Percentiles rank a stretch among this genome's conserved stretches.
These are phyloP conservation scores for Temnothorax unifasciatus DNA, from an alignment of 2,888 invertebrate species.

Conservation along the genomic window DNA sequence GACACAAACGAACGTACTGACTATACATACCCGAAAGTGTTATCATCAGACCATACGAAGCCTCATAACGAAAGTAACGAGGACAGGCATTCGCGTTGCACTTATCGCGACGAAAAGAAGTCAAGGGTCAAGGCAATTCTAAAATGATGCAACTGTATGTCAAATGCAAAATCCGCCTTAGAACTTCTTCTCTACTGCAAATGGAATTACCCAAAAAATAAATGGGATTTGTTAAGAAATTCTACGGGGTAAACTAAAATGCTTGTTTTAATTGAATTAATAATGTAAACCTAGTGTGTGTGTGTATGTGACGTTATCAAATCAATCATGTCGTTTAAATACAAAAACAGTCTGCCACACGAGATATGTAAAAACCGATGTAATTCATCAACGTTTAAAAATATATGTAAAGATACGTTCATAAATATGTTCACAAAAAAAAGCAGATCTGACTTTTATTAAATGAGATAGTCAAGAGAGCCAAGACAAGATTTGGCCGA, in stretches of 20 bases:
- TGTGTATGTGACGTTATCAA: background rate
- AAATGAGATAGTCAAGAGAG: constrained; percentile 21
- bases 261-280: background rate
- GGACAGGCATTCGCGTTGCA: constrained; percentile 25
- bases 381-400: background rate
- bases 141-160: constrained; percentile 14
- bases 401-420: background rate
- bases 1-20: constrained; percentile 44
- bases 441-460: constrained; percentile 3
- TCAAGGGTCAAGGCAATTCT: constrained; percentile 68
- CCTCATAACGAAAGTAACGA: constrained; percentile 34
- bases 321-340: background rate
- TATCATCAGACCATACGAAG: constrained; percentile 16
- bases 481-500: constrained; percentile 45
- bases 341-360: background rate
- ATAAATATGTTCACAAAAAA: background rate
- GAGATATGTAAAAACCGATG: background rate
- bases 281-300: background rate
- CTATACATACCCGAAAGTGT: constrained; percentile 33
- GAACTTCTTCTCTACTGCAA: background rate
- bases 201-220: background rate
- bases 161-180: constrained; percentile 1
- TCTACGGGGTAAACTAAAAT: background rate
- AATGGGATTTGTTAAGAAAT: background rate
- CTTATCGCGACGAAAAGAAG: constrained; percentile 63